Evolutionary conservation across 2,888 invertebrate species (phyloP), one percentile per base, ranked within the genome.

Genomic region (Agriopis marginaria): DNA sequence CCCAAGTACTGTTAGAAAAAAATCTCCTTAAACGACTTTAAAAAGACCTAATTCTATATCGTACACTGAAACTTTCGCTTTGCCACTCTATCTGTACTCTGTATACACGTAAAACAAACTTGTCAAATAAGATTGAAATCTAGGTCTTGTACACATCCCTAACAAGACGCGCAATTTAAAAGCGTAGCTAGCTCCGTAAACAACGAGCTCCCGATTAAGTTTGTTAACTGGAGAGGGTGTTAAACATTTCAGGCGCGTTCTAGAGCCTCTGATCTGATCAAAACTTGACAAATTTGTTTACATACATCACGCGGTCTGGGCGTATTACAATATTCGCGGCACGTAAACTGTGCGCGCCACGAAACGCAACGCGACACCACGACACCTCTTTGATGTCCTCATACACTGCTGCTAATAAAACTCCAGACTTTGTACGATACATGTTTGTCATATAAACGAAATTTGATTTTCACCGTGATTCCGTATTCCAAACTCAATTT

Each of bases 261-360:
- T 74, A 75, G 75, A 75, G 75, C 82, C 79, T 83, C 86, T 89
- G 90, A 92, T 93, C 86, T 88, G 90, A 91, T 92, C 91, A 92
- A 89, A 92, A 91, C 86, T 90, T 90, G 84, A 85, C 85, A 89
- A 93, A 91, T 92, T 89, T 92, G 91, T 90, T 92, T 92, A 90
- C 90, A 89, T 89, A 90, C 84, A 87, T 88, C 83, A 86, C 82
- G 81, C 76, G 75, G 79, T 79, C 72, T 81, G 79, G 64, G 77
- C 80, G 79, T 83, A 84, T 83, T 79, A 82, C 79, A 78, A 85
- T 89, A 92, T 92, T 91, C 92, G 79, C 83, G 79, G 87, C 93
- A 92, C 92, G 92, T 92, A 92, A 89, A 85, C 84, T 85, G 82
- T 81, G 79, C 79, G 84, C 80, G 84, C 80, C 81, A 83, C 82